A percentile compares a stretch with the other conserved stretches of the same genome.
Conservation (phyloP, 2,113 vertebrate species). For the Larimichthys crocea region DNA sequence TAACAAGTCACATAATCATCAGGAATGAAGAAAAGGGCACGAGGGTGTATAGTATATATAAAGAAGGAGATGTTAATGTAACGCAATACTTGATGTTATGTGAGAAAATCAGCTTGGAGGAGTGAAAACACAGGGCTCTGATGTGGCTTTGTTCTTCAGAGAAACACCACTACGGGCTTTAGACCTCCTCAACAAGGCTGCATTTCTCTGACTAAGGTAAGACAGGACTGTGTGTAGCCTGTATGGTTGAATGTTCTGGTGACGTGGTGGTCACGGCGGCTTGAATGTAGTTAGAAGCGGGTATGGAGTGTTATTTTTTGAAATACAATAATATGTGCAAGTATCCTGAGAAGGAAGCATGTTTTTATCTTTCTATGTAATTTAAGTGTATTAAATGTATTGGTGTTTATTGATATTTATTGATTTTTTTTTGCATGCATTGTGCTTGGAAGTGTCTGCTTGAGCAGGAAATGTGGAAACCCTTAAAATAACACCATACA, state of each 20-base stretch:
- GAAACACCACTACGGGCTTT: constrained; percentile 33
- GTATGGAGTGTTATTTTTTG: not conserved
- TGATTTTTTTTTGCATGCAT: not conserved
- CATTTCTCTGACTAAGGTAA: constrained; percentile 64
- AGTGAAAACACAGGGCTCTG: constrained; percentile 50
- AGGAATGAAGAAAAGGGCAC: constrained; percentile 66
- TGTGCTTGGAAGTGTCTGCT: not conserved
- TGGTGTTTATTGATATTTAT: not conserved
- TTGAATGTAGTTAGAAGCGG: not conserved
- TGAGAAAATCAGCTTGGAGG: constrained; percentile 59
- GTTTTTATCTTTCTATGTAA: not conserved
- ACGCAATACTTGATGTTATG: constrained; percentile 60
- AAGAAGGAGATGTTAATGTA: constrained; percentile 69
- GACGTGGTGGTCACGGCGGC: not conserved
- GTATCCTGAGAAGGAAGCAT: not conserved
- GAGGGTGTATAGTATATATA: constrained; percentile 53
- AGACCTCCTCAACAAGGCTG: constrained; percentile 39
- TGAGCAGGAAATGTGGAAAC: not conserved
- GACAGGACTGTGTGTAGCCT: constrained; percentile 19
- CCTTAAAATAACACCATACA: constrained; percentile 7
- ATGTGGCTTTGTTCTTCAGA: constrained; percentile 56
- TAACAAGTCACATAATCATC: constrained; percentile 79
- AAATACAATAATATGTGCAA: not conserved
- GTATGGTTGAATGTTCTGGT: constrained; percentile 2
- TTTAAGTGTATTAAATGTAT: not conserved